Conservation (phyloP, 2,888 invertebrate species). For the Eledona agricola region DNA sequence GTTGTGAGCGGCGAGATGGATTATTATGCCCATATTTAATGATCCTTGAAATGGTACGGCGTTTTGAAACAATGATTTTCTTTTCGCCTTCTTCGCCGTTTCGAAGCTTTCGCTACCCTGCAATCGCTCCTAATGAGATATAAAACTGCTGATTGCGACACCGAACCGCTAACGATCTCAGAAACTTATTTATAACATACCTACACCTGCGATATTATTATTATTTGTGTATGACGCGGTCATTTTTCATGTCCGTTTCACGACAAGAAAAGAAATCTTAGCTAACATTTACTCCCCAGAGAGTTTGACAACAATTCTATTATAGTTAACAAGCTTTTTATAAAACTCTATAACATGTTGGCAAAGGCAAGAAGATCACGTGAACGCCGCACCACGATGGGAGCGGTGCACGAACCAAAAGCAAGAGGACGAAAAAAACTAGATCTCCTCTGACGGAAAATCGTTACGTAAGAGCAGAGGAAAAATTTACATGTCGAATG, state of each 20-base stretch:
- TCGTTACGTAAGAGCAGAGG: slow-evolving; percentile 11
- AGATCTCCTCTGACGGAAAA: slow-evolving; percentile 12
- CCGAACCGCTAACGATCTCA: slow-evolving; percentile 14
- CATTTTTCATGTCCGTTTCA: slow-evolving; percentile 32
- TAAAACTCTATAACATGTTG: slow-evolving; percentile 30
- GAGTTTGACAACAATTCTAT: slow-evolving; percentile 47
- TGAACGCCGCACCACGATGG: slow-evolving; percentile 16
- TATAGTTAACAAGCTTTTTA: slow-evolving; percentile 40
- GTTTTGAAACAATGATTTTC: too few relatives aligned
- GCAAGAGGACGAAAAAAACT: slow-evolving; percentile 6
- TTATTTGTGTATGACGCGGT: slow-evolving; percentile 33
- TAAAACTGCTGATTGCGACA: slow-evolving; percentile 16
- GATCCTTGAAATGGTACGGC: slow-evolving; percentile 22
- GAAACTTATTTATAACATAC: slow-evolving; percentile 12
- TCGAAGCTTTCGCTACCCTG: too few relatives aligned
- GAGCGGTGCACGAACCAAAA: slow-evolving; percentile 21
- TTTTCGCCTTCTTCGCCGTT: too few relatives aligned
- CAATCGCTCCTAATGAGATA: slow-evolving; percentile 14
- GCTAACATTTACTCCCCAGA: slow-evolving; percentile 46
- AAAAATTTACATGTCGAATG: slow-evolving; percentile 25
- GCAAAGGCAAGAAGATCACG: slow-evolving; percentile 22
- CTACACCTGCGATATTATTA: slow-evolving; percentile 27
- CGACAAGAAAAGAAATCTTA: slow-evolving; percentile 30
- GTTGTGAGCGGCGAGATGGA: slow-evolving; percentile 15
- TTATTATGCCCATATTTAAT: slow-evolving; percentile 19